Base-by-base conservation (phyloP, 2,797 vertebrate species). In the Sebastiscus tertius region DNA sequence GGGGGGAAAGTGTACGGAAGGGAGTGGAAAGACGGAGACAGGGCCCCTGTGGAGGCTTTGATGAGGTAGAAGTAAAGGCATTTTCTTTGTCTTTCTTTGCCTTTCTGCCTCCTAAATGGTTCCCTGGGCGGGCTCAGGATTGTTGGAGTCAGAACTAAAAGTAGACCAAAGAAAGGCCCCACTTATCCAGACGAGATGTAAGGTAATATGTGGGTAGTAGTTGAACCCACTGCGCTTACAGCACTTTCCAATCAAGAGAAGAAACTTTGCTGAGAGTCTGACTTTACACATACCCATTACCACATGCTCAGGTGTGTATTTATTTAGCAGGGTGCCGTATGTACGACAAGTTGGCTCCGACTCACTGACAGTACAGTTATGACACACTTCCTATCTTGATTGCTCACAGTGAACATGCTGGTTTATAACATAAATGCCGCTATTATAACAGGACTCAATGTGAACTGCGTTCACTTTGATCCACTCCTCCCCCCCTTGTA, bases 61-160 rank as follows among this genome's bases (percentile, higher is more conserved):
- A 87, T 58, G 64, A 71, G 81, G 61, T 36, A 69, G 78, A 80
- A 78, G 66, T 76, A 55, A 80, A 84, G 34, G 55, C 42, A 54
- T 83, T 84, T 88, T 85, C 52, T 82, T 83, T 75, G 59, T 68
- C 62, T 86, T 82, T 77, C 75, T 85, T 78, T 86, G 64, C 71
- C 60, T 84, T 79, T 85, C 74, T 68, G 49, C 39, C 75, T 89
- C 62, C 26, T 88, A 89, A 93, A 90, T 92, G 72, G 86, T 72
- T 93, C 83, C 88, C 89, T 63, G 33, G 86, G 79, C 76, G 70
- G 77, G 64, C 77, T 67, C 52, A 73, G 82, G 73, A 76, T 68
- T 85, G 68, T 73, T 5, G 8, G 55, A 84, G 80, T 81, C 52
- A 56, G 34, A 79, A 78, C 75, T 85, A 71, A 87, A 88, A 84